Percentiles rank a stretch among this genome's conserved stretches.
Evolutionary conservation across 2,797 vertebrate species (phyloP).

Genomic region (Myotis planiceps): DNA sequence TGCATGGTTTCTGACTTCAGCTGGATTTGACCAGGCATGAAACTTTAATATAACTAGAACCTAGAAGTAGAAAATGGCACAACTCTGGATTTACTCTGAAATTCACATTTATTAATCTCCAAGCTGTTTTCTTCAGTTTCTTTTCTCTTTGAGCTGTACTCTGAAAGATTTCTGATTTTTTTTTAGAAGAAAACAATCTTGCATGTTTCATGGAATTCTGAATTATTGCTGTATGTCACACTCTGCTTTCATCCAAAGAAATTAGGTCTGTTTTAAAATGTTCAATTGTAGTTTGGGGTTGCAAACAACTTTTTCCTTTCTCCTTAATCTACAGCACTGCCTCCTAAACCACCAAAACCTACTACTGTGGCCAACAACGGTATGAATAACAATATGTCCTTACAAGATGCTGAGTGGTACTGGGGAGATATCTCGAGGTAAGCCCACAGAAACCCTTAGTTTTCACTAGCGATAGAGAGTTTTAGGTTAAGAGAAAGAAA

Average conservation of each 20-base stretch:
- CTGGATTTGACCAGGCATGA: constrained; percentile 6
- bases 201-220: not conserved
- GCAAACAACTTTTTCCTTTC: constrained; percentile 50
- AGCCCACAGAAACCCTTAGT: constrained; percentile 46
- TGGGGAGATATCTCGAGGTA: constrained; percentile 99
- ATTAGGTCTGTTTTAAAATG: not conserved
- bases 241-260: not conserved
- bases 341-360: constrained; percentile 98
- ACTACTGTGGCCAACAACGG: constrained; percentile 95
- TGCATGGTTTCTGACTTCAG: constrained; percentile 40
- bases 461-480: constrained; percentile 32
- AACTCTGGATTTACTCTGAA: constrained; percentile 19
- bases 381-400: constrained; percentile 98
- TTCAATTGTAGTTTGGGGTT: not conserved
- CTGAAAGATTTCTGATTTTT: not conserved
- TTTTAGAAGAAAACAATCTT: not conserved
- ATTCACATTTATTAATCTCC: not conserved
- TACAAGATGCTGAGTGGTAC: constrained; percentile 99
- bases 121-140: constrained; percentile 29
- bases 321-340: constrained; percentile 91
- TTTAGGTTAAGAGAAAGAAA: constrained; percentile 52
- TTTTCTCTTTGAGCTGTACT: constrained; percentile 1
- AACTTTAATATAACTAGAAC: constrained; percentile 42
- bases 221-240: not conserved
- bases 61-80: constrained; percentile 3